Percentiles rank a stretch among this genome's conserved stretches.
These are phyloP conservation scores for Dryoscopus gambensis DNA, from an alignment of 2,113 vertebrate species.

Conservation along the genomic window DNA sequence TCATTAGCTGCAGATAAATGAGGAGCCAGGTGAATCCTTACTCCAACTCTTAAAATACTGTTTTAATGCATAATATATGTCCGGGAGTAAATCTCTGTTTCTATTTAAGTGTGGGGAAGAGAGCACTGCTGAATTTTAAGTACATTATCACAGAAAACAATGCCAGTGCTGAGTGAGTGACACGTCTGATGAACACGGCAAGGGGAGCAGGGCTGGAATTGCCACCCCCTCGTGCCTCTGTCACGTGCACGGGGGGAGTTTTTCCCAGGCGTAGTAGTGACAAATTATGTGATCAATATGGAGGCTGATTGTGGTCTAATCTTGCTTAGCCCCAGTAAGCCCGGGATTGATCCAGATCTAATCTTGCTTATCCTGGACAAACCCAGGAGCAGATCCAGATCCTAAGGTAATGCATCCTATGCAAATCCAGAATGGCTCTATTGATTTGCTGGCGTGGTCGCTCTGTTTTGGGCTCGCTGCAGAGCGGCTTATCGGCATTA, in stretches of 20 bases:
- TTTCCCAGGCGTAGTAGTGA: neutral
- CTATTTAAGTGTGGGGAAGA: neutral
- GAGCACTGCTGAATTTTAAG: neutral
- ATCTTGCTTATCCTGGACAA: constrained; percentile 51
- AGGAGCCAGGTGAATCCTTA: constrained; percentile 13
- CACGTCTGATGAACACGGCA: neutral
- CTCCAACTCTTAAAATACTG: neutral
- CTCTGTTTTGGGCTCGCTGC: neutral
- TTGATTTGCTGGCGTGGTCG: neutral
- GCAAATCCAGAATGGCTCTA: neutral
- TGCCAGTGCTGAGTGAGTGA: neutral
- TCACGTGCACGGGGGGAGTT: rapidly evolving
- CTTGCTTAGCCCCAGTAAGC: constrained; percentile 24
- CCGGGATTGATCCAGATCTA: constrained; percentile 49
- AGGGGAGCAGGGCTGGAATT: neutral
- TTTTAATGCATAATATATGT: constrained; percentile 1
- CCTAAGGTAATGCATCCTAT: neutral
- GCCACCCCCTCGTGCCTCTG: neutral
- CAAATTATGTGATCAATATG: neutral
- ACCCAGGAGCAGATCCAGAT: constrained; percentile 27
- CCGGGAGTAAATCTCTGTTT: neutral
- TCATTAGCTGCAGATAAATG: neutral
- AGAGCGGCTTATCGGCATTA: neutral
- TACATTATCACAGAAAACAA: neutral
- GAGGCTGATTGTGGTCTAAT: constrained; percentile 38